Conservation (phyloP, 2,888 invertebrate genomes). For the Xanthorhoe spadicearia region DNA sequence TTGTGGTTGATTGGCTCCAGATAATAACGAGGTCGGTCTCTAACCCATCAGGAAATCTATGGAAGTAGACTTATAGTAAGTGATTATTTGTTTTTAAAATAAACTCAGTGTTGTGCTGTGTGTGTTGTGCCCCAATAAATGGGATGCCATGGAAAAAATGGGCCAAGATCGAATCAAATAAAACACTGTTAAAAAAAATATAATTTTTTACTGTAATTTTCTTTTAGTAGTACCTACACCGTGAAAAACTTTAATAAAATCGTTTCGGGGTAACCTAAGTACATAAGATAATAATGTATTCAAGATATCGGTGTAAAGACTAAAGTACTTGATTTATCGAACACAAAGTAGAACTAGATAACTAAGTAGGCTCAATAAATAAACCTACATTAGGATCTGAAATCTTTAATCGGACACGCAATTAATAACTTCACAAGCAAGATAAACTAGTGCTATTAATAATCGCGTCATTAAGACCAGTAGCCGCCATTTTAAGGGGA, state of each 20-base stretch:
- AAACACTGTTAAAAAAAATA: no score
- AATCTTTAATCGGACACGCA: slow-evolving; percentile 27
- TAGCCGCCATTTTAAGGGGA: slow-evolving; percentile 50
- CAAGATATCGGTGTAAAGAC: neutral
- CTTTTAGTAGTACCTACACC: no score
- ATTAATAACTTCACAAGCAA: slow-evolving; percentile 36
- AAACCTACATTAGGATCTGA: neutral
- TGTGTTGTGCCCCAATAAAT: no score
- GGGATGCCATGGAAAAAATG: no score
- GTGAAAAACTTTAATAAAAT: no score
- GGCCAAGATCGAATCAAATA: no score
- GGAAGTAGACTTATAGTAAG: neutral
- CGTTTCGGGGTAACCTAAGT: no score
- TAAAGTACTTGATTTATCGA: neutral
- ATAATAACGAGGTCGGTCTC: slow-evolving; percentile 4
- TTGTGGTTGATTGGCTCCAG: slow-evolving; percentile 23
- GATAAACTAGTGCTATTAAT: slow-evolving; percentile 42
- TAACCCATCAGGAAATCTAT: neutral
- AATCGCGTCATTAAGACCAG: slow-evolving; percentile 48
- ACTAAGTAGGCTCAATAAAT: neutral
- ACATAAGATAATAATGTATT: no score
- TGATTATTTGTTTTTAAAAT: neutral
- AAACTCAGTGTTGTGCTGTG: neutral
- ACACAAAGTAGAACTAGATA: neutral
- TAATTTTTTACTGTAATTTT: no score